Conservation (phyloP, 2,113 vertebrate genomes). For the Pipra filicauda region DNA sequence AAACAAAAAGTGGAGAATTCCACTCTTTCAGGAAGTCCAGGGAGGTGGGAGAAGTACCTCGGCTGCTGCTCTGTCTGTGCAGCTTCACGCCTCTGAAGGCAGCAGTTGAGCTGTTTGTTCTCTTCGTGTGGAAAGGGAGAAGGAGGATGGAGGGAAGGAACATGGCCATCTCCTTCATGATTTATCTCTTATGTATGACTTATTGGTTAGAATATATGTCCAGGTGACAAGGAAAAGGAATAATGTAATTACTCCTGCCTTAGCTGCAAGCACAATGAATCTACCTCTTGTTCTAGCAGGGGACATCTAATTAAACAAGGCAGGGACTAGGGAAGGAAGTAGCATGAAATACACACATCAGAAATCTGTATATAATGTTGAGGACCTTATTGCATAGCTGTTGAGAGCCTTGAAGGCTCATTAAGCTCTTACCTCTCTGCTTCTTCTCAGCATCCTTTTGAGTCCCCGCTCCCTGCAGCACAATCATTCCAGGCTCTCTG, state of each 20-base stretch:
- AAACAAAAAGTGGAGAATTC: not conserved
- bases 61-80: not conserved
- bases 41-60: not conserved
- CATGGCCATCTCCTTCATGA: not conserved
- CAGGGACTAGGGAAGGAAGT: not conserved
- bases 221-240: constrained; percentile 13
- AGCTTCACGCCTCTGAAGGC: not conserved
- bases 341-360: not conserved
- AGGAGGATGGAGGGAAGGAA: not conserved
- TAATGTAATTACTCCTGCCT: constrained; percentile 5
- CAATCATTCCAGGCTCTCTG: not conserved
- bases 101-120: not conserved
- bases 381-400: not conserved
- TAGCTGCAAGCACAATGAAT: constrained; percentile 1
- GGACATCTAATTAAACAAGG: not conserved
- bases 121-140: not conserved
- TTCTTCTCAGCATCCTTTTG: not conserved
- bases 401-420: not conserved
- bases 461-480: not conserved
- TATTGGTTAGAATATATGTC: not conserved
- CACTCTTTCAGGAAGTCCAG: not conserved
- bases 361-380: not conserved
- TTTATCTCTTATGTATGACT: not conserved
- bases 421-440: not conserved
- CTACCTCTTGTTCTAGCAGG: not conserved